Evolutionary conservation across 2,797 vertebrate genomes (phyloP).

Genomic region (Remorina albescens): DNA sequence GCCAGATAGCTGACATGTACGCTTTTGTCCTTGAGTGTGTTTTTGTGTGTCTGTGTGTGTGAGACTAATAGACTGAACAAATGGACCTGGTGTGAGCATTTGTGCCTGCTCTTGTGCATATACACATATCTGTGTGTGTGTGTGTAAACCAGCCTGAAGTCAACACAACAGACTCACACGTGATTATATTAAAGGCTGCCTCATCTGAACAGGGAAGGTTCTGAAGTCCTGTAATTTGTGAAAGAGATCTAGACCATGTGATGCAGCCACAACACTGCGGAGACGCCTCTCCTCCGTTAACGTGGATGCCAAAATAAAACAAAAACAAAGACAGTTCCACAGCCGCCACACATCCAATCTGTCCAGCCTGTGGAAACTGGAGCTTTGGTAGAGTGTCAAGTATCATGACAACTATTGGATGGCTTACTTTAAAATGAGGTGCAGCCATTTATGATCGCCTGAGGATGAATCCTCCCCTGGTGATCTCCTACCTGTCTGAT

Average conservation of each 20-base stretch:
- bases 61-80: not conserved
- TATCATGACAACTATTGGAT: too few relatives aligned
- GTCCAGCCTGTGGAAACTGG: too few relatives aligned
- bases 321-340: too few relatives aligned
- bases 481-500: not conserved
- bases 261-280: too few relatives aligned
- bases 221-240: too few relatives aligned
- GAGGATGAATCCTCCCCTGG: not conserved
- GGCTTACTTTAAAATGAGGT: not conserved
- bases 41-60: conserved; percentile 8
- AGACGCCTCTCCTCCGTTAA: too few relatives aligned
- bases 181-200: not conserved
- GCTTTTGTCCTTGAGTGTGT: conserved; percentile 11
- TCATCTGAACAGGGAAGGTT: too few relatives aligned
- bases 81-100: not conserved
- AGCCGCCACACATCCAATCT: too few relatives aligned
- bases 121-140: not conserved
- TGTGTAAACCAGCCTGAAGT: not conserved
- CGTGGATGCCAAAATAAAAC: too few relatives aligned
- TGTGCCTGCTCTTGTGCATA: not conserved
- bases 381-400: not conserved
- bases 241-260: too few relatives aligned
- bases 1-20: conserved; percentile 44
- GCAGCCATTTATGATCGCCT: not conserved
- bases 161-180: not conserved